These are phyloP conservation scores for Pitta sordida DNA, from an alignment of 2,113 vertebrate species.

Conservation along the genomic window DNA sequence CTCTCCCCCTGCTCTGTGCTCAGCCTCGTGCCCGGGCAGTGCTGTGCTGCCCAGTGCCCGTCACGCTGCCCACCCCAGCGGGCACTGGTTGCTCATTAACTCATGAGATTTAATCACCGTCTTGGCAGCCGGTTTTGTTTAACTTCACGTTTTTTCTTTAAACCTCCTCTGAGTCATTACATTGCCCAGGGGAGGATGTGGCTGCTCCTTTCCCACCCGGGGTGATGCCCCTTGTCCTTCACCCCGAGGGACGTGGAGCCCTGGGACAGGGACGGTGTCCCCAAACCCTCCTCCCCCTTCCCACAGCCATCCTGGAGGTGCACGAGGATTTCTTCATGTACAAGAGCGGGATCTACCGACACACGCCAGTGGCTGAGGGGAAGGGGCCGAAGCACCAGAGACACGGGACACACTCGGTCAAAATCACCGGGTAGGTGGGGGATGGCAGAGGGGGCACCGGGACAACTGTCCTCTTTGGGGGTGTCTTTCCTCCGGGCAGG, in stretches of 20 bases:
- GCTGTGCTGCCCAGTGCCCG: background rate
- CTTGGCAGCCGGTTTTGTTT: background rate
- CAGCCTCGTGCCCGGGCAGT: background rate
- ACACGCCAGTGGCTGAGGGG: conserved; percentile 80
- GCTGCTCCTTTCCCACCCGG: background rate
- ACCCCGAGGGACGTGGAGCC: background rate
- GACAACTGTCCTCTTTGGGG: accelerated
- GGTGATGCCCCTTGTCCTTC: accelerated
- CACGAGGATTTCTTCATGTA: conserved; percentile 98
- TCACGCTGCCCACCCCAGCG: background rate
- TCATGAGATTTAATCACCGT: background rate
- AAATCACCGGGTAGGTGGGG: conserved; percentile 87
- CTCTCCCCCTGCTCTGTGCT: background rate
- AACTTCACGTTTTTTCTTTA: background rate
- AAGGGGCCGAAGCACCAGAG: conserved; percentile 79
- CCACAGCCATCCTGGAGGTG: conserved; percentile 92
- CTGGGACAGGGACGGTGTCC: accelerated
- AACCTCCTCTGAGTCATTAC: background rate
- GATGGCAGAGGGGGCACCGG: accelerated
- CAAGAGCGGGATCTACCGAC: conserved; percentile 87
- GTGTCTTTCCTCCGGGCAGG: background rate
- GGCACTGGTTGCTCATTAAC: conserved; percentile 30
- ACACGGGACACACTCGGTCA: conserved; percentile 92
- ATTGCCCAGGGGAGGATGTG: accelerated
- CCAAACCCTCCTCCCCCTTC: background rate